Evolutionary conservation across 23 tunicate species (phyloP).

Genomic region (Oikopleura dioica): DNA sequence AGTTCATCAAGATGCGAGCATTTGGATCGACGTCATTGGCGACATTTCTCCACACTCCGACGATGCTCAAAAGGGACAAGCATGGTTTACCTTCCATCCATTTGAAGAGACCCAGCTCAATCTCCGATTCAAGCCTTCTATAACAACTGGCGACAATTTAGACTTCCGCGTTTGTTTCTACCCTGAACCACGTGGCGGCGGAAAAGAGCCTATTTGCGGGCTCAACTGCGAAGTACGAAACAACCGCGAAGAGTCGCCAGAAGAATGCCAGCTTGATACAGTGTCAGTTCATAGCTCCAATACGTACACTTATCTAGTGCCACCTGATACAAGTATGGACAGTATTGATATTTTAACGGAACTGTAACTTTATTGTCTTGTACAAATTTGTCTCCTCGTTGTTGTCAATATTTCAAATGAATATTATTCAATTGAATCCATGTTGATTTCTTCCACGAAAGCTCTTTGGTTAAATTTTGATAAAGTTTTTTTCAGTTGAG

Average conservation of each 20-base stretch:
- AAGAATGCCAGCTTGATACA: too few species aligned
- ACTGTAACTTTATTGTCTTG: neutral
- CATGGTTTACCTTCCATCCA: neutral
- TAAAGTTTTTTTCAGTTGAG: neutral
- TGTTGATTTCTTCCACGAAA: too few species aligned
- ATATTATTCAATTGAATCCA: neutral
- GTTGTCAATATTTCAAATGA: neutral
- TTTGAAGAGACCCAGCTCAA: slow-evolving; percentile 8
- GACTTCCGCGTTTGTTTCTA: neutral
- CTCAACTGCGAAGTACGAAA: too few species aligned
- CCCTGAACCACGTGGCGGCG: slow-evolving; percentile 2
- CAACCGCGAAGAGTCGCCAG: too few species aligned
- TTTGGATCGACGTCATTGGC: slow-evolving; percentile 1
- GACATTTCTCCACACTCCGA: neutral
- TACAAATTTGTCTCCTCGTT: neutral
- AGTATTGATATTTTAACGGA: neutral
- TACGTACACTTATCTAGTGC: neutral
- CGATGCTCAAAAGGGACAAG: neutral
- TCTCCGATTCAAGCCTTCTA: neutral
- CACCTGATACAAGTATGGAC: slow-evolving; percentile 10
- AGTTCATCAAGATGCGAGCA: neutral
- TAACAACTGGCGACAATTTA: neutral
- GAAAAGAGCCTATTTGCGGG: neutral
- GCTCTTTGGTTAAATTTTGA: too few species aligned
- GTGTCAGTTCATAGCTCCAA: neutral